phyloP scores from a whole-genome alignment of 1,140 invertebrate genomes.

The Elysia chlorotica region DNA sequence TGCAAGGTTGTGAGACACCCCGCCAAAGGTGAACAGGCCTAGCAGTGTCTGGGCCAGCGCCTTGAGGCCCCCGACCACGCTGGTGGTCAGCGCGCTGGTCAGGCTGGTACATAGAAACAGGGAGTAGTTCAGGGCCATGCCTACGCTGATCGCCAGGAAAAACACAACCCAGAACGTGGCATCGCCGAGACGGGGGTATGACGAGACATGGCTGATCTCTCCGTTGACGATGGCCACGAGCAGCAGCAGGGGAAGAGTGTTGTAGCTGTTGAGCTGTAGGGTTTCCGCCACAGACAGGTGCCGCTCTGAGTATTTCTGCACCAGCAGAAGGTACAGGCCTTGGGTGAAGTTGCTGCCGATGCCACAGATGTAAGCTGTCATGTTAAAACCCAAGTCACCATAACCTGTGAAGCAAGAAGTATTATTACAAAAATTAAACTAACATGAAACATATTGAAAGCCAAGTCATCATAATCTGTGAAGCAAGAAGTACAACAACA shows the following conservation, averaged over 20 bases:
- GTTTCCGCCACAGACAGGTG: conserved; percentile 56
- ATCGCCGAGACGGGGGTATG: conserved; percentile 28
- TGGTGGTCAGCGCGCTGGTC: conserved; percentile 65
- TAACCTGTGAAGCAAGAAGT: conserved; percentile 51
- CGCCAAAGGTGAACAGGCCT: conserved; percentile 65
- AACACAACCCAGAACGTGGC: conserved; percentile 58
- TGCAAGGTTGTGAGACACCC: conserved; percentile 55
- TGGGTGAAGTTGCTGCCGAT: conserved; percentile 63
- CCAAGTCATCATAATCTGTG: conserved; percentile 64
- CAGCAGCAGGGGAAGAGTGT: conserved; percentile 62
- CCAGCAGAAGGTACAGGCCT: conserved; percentile 63
- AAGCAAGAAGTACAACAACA: conserved; percentile 17
- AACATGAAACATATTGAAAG: conserved; percentile 50
- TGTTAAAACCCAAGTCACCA: conserved; percentile 64
- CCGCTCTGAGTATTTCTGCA: conserved; percentile 60
- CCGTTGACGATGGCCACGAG: conserved; percentile 44
- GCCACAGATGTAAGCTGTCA: conserved; percentile 63
- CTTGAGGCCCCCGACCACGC: conserved; percentile 64
- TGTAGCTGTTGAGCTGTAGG: conserved; percentile 63
- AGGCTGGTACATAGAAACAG: conserved; percentile 65
- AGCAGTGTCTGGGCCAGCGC: conserved; percentile 64
- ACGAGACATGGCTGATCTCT: conserved; percentile 40
- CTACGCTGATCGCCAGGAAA: conserved; percentile 58
- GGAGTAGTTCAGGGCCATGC: conserved; percentile 64
- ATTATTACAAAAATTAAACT: not conserved